phyloP scores from a whole-genome alignment of 2,888 invertebrate genomes.

The Thereva unica region DNA sequence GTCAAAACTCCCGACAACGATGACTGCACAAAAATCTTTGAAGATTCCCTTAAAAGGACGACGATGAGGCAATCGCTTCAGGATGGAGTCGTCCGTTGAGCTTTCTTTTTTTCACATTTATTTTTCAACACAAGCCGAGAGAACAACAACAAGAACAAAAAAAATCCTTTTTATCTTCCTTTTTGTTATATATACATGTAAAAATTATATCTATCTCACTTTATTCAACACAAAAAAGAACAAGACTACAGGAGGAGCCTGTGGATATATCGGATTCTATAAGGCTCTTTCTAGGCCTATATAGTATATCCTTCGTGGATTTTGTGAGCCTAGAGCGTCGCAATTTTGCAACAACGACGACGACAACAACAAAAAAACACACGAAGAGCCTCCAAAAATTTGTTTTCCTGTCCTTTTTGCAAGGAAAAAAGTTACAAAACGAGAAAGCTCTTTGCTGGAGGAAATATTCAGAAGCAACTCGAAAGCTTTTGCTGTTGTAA shows the following conservation, averaged over 20 bases:
- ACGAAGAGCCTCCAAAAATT: too few species aligned
- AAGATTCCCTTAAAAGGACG: constrained; percentile 27
- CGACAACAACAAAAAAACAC: too few species aligned
- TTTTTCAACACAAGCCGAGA: background rate
- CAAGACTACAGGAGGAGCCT: constrained; percentile 19
- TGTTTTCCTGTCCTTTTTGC: too few species aligned
- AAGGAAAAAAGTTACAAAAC: too few species aligned
- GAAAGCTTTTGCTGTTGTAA: too few species aligned
- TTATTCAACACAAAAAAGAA: background rate
- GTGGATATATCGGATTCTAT: background rate
- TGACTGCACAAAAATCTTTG: constrained; percentile 35
- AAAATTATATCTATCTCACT: background rate
- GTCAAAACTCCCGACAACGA: constrained; percentile 25
- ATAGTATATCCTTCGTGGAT: background rate
- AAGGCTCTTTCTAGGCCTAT: constrained; percentile 15
- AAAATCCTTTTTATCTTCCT: constrained; percentile 6
- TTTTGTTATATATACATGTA: background rate
- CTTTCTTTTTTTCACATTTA: constrained; percentile 14
- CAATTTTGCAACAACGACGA: too few species aligned
- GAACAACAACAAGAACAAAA: constrained; percentile 5
- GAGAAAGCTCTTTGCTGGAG: too few species aligned
- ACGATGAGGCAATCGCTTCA: constrained; percentile 30
- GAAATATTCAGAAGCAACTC: too few species aligned
- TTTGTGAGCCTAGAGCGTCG: too few species aligned
- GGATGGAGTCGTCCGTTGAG: constrained; percentile 30